Evolutionary conservation across 2,797 vertebrate species (phyloP).

Genomic region (Lagocephalus sceleratus): DNA sequence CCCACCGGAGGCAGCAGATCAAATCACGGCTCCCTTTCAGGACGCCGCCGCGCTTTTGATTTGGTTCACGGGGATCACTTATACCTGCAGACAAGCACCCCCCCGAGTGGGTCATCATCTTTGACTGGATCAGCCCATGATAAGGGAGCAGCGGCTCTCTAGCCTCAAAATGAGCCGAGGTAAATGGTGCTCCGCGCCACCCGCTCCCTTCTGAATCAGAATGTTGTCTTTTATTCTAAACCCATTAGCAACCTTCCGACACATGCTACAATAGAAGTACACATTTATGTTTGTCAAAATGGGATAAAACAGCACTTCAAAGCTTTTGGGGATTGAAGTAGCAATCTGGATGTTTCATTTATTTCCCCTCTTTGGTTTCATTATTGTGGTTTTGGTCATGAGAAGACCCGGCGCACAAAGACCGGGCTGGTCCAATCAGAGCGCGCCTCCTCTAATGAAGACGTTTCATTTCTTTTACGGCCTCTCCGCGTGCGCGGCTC

Average conservation of each 20-base stretch:
- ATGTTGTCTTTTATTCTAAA: constrained; percentile 79
- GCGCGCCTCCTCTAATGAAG: constrained; percentile 71
- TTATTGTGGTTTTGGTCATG: constrained; percentile 48
- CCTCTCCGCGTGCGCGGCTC: constrained; percentile 6
- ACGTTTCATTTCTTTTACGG: constrained; percentile 61
- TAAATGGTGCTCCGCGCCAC: constrained; percentile 69
- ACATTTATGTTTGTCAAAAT: constrained; percentile 76
- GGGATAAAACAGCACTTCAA: constrained; percentile 80
- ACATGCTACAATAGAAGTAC: constrained; percentile 74
- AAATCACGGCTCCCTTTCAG: constrained; percentile 51
- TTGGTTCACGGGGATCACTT: constrained; percentile 64
- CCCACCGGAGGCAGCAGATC: constrained; percentile 36
- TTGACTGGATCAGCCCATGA: constrained; percentile 72
- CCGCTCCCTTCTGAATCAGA: constrained; percentile 63
- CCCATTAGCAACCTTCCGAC: constrained; percentile 80
- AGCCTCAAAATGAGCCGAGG: constrained; percentile 67
- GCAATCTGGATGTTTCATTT: constrained; percentile 65
- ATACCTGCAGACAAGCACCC: constrained; percentile 66
- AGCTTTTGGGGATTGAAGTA: constrained; percentile 75
- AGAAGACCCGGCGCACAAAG: constrained; percentile 64
- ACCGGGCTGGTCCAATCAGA: constrained; percentile 63
- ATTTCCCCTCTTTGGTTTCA: constrained; percentile 49
- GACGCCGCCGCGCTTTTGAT: constrained; percentile 55
- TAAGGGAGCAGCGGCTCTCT: constrained; percentile 58
- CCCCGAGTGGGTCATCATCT: constrained; percentile 68